A percentile compares a stretch with the other conserved stretches of the same genome.
phyloP scores from a whole-genome alignment of 1,140 invertebrate genomes.

The Cryptotermes secundus region DNA sequence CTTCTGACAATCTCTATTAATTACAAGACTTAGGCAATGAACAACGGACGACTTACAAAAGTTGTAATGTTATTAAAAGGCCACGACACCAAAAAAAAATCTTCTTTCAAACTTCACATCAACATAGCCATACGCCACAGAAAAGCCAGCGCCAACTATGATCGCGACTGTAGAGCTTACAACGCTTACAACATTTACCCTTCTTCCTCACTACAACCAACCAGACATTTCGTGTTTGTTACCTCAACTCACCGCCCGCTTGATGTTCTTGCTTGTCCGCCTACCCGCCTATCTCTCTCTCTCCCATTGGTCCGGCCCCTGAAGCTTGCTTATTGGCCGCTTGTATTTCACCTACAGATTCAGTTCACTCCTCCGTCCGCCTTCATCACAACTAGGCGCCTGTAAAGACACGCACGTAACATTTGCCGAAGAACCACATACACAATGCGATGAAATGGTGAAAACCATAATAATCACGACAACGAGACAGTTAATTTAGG shows the following conservation, averaged over 20 bases:
- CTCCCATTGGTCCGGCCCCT: not conserved
- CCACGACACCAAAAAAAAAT: not conserved
- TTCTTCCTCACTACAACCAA: not conserved
- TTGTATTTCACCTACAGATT: not conserved
- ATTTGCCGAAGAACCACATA: not conserved
- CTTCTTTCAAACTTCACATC: constrained; percentile 3
- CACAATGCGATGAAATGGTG: not conserved
- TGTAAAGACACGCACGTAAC: not conserved
- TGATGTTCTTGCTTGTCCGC: not conserved
- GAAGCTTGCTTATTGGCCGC: constrained; percentile 13
- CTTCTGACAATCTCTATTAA: not conserved
- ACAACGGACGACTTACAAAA: not conserved
- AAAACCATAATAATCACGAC: no score
- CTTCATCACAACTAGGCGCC: not conserved
- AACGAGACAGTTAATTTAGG: no score
- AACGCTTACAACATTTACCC: not conserved
- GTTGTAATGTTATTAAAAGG: not conserved
- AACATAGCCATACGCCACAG: not conserved
- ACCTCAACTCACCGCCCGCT: constrained; percentile 11
- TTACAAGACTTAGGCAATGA: not conserved
- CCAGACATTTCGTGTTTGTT: constrained; percentile 14
- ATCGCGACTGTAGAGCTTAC: no score
- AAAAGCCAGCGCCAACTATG: not conserved
- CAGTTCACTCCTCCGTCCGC: constrained; percentile 12
- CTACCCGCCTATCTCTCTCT: not conserved